Percentiles rank a stretch among this genome's conserved stretches.
Evolutionary conservation across 2,113 vertebrate genomes (phyloP).

Genomic region (Solea solea): DNA sequence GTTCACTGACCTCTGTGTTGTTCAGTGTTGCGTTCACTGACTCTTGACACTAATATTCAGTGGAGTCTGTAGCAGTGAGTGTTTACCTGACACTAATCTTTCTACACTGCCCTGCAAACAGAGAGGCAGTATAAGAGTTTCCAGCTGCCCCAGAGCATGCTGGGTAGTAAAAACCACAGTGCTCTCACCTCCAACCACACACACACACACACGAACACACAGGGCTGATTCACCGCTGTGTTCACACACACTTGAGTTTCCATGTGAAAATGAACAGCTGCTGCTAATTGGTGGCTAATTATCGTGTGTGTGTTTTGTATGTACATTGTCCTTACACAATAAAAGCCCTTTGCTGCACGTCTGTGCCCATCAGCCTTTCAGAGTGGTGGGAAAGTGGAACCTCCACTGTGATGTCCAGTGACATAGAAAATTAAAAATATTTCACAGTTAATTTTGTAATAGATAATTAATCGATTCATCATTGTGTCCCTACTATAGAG

Average conservation of each 20-base stretch:
- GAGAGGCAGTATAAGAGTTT: constrained; percentile 7
- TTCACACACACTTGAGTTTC: constrained; percentile 24
- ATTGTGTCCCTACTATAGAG: too few relatives aligned
- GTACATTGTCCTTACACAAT: constrained; percentile 55
- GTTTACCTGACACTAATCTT: neutral
- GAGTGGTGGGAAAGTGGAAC: constrained; percentile 34
- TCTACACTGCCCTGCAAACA: neutral
- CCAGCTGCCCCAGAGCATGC: constrained; percentile 23
- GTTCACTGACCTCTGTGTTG: too few relatives aligned
- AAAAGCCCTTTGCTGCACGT: constrained; percentile 23
- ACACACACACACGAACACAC: constrained; percentile 11
- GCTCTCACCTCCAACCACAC: too few relatives aligned
- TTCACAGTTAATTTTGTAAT: too few relatives aligned
- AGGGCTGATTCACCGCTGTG: constrained; percentile 2
- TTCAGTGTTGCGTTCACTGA: too few relatives aligned
- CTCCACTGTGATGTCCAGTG: too few relatives aligned
- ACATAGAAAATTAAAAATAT: too few relatives aligned
- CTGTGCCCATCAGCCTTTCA: constrained; percentile 52
- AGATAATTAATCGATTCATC: too few relatives aligned
- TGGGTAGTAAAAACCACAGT: constrained; percentile 38
- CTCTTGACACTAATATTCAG: too few relatives aligned
- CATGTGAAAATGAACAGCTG: constrained; percentile 25
- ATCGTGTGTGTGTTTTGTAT: constrained; percentile 45
- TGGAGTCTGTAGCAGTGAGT: too few relatives aligned
- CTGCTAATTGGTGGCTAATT: constrained; percentile 39